Conservation (phyloP, 37 sponge, comb jelly and placozoan species). For the Agelas oroides region DNA sequence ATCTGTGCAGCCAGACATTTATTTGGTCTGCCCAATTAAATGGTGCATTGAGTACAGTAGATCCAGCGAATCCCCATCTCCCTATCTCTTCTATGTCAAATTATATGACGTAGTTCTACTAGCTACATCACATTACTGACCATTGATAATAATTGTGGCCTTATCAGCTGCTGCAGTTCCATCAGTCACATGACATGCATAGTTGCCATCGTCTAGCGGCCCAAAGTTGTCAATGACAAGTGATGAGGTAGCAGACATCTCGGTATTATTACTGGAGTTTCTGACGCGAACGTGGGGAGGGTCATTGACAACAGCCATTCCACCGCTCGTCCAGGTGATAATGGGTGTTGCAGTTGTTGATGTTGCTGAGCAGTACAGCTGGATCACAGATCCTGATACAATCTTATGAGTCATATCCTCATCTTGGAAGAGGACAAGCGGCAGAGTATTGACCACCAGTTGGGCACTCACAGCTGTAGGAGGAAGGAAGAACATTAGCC, state of each 20-base stretch:
- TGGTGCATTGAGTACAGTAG: no score
- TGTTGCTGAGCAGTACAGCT: slow-evolving; percentile 34
- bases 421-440: not conserved
- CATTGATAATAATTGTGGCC: not conserved
- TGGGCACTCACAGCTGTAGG: slow-evolving; percentile 17
- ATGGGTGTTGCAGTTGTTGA: not conserved
- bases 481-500: no score
- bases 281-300: slow-evolving; percentile 44
- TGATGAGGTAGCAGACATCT: slow-evolving; percentile 2
- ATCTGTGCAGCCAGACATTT: no score
- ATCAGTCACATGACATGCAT: slow-evolving; percentile 17
- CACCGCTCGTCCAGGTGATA: slow-evolving; percentile 40
- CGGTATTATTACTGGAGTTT: not conserved
- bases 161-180: not conserved
- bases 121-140: no score
- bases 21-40: no score
- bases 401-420: not conserved
- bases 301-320: slow-evolving; percentile 1
- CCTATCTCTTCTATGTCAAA: no score
- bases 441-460: slow-evolving; percentile 19
- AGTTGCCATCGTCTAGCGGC: slow-evolving; percentile 23
- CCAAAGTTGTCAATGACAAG: slow-evolving; percentile 30
- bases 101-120: no score
- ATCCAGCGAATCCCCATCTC: no score
- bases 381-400: slow-evolving; percentile 44